Evolutionary conservation across 1,140 invertebrate genomes (phyloP).

Genomic region (Cydia fagiglandana): DNA sequence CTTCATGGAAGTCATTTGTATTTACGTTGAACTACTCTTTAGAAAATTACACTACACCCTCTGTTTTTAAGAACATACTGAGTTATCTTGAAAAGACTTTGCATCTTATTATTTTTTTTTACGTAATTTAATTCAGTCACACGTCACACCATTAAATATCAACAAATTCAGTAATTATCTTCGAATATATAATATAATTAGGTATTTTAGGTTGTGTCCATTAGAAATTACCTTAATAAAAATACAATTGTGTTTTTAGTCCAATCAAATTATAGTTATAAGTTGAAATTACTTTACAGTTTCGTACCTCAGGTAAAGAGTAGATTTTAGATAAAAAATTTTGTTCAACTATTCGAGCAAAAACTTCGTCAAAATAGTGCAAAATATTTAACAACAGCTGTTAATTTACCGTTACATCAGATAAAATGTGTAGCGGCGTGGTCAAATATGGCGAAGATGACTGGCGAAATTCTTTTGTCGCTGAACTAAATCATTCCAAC

Average conservation of each 20-base stretch:
- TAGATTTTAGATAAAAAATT: neutral
- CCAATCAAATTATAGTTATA: neutral
- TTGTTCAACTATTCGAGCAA: neutral
- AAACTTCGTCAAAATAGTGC: neutral
- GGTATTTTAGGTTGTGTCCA: too few relatives aligned
- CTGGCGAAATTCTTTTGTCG: constrained; percentile 5
- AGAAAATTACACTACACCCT: too few relatives aligned
- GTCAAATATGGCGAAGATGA: constrained; percentile 16
- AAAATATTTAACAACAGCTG: constrained; percentile 14
- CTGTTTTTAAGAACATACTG: too few relatives aligned
- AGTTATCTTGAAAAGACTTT: too few relatives aligned
- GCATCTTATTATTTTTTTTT: too few relatives aligned
- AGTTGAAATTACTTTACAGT: neutral
- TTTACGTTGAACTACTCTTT: too few relatives aligned
- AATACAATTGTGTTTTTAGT: neutral
- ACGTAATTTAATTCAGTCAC: too few relatives aligned
- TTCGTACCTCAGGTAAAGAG: neutral
- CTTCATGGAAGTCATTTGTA: too few relatives aligned
- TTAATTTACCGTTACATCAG: constrained; percentile 26
- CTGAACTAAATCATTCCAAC: neutral
- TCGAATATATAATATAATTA: too few relatives aligned
- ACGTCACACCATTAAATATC: too few relatives aligned
- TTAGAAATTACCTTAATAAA: too few relatives aligned
- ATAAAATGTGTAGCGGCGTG: constrained; percentile 17
- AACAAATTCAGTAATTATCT: too few relatives aligned